Conservation (phyloP, 2,113 vertebrate species). For the Nibea albiflora region DNA sequence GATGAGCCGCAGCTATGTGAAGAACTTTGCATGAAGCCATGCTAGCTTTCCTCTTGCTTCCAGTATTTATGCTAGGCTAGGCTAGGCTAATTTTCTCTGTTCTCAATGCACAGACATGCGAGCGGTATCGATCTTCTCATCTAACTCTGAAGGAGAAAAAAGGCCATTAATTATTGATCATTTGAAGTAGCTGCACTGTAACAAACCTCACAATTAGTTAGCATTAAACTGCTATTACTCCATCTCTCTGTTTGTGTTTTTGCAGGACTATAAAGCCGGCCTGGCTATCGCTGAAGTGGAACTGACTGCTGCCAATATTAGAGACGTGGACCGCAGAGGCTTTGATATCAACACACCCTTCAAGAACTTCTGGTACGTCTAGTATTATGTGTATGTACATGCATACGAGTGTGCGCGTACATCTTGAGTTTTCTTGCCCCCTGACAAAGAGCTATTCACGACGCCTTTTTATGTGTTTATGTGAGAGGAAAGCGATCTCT, state of each 20-base stretch:
- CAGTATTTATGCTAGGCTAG: too few species aligned
- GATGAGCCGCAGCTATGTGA: too few species aligned
- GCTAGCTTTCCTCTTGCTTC: neutral
- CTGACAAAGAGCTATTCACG: neutral
- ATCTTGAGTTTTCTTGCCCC: too few species aligned
- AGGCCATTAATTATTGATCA: neutral
- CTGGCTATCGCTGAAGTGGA: conserved; percentile 91
- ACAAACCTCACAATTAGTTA: neutral
- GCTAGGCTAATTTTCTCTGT: neutral
- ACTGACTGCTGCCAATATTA: conserved; percentile 91
- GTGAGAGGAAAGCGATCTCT: neutral
- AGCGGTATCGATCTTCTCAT: neutral
- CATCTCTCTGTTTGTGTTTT: conserved; percentile 14
- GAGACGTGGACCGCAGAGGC: conserved; percentile 87
- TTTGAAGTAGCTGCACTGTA: neutral
- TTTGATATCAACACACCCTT: conserved; percentile 99
- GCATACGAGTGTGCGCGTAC: neutral
- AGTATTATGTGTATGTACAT: conserved; percentile 8
- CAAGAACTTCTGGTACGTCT: conserved; percentile 93
- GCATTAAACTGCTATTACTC: neutral
- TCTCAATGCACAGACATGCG: neutral
- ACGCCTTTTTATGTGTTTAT: conserved; percentile 6
- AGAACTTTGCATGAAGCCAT: neutral
- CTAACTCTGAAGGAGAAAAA: neutral
- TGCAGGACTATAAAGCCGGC: conserved; percentile 91